A percentile compares a stretch with the other conserved stretches of the same genome.
These are phyloP conservation scores for Microcaecilia unicolor DNA, from an alignment of 2,797 vertebrate species.

Conservation along the genomic window DNA sequence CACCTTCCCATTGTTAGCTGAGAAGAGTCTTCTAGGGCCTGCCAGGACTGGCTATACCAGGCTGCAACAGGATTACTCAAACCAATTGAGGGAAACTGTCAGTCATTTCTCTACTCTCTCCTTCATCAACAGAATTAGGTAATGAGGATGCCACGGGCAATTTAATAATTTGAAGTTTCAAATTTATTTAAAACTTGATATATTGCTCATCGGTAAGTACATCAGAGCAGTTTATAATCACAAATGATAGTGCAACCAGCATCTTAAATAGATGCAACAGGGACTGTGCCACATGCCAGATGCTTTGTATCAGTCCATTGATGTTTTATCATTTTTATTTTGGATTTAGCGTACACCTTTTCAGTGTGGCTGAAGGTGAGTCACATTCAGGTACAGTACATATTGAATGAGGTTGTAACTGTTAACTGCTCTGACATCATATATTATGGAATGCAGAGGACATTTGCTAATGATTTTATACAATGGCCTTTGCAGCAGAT, in stretches of 20 bases:
- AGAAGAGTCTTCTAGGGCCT: constrained; percentile 1
- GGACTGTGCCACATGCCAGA: constrained; percentile 10
- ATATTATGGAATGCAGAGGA: too few species aligned
- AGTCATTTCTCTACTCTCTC: background rate
- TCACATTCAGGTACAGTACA: too few species aligned
- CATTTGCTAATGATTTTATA: too few species aligned
- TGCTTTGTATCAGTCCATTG: constrained; percentile 1
- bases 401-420: constrained; percentile 22
- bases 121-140: background rate
- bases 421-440: too few species aligned
- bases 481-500: too few species aligned
- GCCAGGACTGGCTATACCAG: background rate
- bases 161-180: too few species aligned
- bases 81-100: background rate
- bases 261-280: constrained; percentile 2
- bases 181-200: too few species aligned
- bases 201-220: too few species aligned
- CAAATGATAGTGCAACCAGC: too few species aligned
- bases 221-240: too few species aligned
- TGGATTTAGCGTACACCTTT: too few species aligned
- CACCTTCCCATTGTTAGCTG: constrained; percentile 4
- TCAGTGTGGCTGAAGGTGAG: too few species aligned
- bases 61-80: background rate
- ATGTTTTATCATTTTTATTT: constrained; percentile 25
- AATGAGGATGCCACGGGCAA: background rate